Evolutionary conservation across 2,888 invertebrate genomes (phyloP).

Genomic region (Agrotis puta): DNA sequence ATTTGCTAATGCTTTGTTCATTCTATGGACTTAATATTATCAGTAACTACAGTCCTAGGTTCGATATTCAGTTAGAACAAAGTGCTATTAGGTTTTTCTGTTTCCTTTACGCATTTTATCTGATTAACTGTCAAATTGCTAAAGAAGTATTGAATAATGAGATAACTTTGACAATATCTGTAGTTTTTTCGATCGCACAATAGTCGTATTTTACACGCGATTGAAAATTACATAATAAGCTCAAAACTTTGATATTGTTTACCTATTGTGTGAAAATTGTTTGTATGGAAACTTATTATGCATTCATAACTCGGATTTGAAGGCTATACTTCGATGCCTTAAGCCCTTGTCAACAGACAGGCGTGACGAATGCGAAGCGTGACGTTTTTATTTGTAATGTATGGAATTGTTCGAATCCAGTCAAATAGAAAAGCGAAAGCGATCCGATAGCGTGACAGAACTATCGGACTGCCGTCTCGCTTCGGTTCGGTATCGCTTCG

Average conservation of each 20-base stretch:
- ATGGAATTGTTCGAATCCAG: no score
- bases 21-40: no score
- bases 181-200: slow-evolving; percentile 46
- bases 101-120: background rate
- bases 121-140: slow-evolving; percentile 15
- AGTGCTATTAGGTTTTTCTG: background rate
- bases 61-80: background rate
- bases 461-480: no score
- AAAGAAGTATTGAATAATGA: slow-evolving; percentile 47
- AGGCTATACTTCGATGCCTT: slow-evolving; percentile 22
- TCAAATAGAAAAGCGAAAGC: no score
- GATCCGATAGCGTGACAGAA: no score
- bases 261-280: slow-evolving; percentile 32
- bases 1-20: no score
- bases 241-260: slow-evolving; percentile 47
- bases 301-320: slow-evolving; percentile 14
- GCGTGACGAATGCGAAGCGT: no score
- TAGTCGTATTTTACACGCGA: slow-evolving; percentile 23
- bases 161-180: slow-evolving; percentile 56
- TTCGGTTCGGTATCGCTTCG: no score
- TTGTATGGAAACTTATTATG: slow-evolving; percentile 16
- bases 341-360: no score
- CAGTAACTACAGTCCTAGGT: background rate
- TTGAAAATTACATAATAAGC: slow-evolving; percentile 30
- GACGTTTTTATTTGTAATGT: no score